Conservation (phyloP, 2,113 vertebrate genomes). For the Macrotis lagotis region DNA sequence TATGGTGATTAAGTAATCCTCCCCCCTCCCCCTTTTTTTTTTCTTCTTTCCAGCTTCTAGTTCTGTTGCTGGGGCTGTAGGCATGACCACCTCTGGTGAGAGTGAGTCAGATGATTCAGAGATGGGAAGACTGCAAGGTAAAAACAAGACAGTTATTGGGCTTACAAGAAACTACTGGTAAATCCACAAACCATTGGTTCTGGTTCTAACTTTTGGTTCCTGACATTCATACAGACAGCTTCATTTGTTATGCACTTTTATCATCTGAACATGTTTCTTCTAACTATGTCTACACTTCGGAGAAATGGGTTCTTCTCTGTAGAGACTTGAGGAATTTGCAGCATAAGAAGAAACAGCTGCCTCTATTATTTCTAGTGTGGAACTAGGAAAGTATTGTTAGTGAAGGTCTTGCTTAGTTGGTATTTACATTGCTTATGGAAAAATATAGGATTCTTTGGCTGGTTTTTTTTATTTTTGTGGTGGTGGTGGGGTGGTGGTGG, state of each 20-base stretch:
- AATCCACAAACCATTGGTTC: not conserved
- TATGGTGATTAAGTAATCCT: conserved; percentile 43
- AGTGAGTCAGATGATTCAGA: conserved; percentile 99
- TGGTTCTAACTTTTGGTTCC: conserved; percentile 11
- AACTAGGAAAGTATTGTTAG: conserved; percentile 31
- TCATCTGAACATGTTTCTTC: not conserved
- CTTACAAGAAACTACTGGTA: conserved; percentile 22
- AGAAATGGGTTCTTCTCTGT: conserved; percentile 13
- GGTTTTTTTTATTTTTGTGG: not conserved
- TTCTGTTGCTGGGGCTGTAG: conserved; percentile 98
- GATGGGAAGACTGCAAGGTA: conserved; percentile 99
- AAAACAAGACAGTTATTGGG: conserved; percentile 43
- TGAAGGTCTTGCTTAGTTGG: not conserved
- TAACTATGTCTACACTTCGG: conserved; percentile 14
- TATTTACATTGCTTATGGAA: not conserved
- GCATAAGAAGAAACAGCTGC: not conserved
- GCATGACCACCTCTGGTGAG: conserved; percentile 99
- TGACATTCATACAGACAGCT: conserved; percentile 29
- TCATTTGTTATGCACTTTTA: conserved; percentile 27
- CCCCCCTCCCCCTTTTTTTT: conserved; percentile 19
- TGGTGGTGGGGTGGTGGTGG: not conserved
- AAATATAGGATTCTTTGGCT: not conserved
- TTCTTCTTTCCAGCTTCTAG: conserved; percentile 90
- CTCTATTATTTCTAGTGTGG: conserved; percentile 48
- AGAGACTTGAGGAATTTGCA: conserved; percentile 44